Evolutionary conservation across 2,113 vertebrate species (phyloP).

Genomic region (Pelmatolapia mariae): DNA sequence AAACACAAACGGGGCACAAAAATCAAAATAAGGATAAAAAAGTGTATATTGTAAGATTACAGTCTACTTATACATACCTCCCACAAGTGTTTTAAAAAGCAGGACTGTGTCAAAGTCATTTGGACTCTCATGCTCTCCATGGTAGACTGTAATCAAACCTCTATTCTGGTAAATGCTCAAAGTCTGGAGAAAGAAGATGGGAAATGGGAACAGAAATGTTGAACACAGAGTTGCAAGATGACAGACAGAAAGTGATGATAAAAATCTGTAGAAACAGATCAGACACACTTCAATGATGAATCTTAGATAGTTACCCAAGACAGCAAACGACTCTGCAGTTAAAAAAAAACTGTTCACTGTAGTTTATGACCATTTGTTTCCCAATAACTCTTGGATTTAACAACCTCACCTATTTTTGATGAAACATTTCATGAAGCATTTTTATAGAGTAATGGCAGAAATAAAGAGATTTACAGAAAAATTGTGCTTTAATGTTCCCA

Average conservation of each 20-base stretch:
- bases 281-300: neutral
- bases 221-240: neutral
- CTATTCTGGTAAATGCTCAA: neutral
- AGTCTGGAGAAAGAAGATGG: neutral
- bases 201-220: neutral
- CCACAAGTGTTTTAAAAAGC: too few species aligned
- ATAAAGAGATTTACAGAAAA: neutral
- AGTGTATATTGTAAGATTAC: too few species aligned
- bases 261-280: neutral
- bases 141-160: neutral
- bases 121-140: too few species aligned
- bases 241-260: neutral
- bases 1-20: too few species aligned
- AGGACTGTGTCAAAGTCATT: too few species aligned
- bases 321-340: neutral
- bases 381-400: too few species aligned
- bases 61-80: too few species aligned
- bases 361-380: neutral
- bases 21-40: too few species aligned
- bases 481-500: neutral
- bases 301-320: neutral
- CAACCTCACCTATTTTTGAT: too few species aligned
- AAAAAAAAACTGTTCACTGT: neutral
- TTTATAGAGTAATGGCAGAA: neutral
- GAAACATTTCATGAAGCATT: neutral